Percentiles rank a stretch among this genome's conserved stretches.
Conservation (phyloP, 2,888 invertebrate species). For the Therioaphis trifolii region DNA sequence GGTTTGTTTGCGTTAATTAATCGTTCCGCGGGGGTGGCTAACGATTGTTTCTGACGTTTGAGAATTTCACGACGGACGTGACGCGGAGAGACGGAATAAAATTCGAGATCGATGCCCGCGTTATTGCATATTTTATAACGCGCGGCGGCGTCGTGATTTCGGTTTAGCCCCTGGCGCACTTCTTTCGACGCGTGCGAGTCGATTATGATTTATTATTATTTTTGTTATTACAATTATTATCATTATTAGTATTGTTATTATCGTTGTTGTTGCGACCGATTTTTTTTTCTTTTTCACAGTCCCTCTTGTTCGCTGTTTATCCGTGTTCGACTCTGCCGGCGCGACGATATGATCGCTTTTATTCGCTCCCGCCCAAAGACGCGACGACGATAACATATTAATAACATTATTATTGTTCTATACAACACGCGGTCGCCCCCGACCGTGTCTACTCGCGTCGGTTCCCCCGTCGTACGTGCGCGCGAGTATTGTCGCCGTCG, state of each 20-base stretch:
- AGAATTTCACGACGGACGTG: neutral
- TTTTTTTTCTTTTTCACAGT: no score
- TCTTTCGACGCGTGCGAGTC: neutral
- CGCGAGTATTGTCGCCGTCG: no score
- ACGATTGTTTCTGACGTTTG: conserved; percentile 50
- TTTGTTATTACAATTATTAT: neutral
- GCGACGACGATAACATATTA: no score
- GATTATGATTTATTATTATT: neutral
- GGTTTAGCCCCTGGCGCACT: neutral
- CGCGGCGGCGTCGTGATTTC: neutral
- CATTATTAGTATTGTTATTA: neutral
- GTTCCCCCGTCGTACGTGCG: no score
- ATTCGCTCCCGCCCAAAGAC: no score
- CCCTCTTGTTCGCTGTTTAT: no score
- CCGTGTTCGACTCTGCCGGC: no score
- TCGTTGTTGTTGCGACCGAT: neutral
- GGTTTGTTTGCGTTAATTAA: conserved; percentile 53
- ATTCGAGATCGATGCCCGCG: neutral
- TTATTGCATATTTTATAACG: neutral
- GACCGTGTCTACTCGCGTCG: no score
- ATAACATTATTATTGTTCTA: no score
- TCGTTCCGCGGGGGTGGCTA: neutral
- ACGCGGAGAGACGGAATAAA: neutral
- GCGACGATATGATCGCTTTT: no score
- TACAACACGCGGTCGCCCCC: no score